A percentile compares a stretch with the other conserved stretches of the same genome.
phyloP scores from a whole-genome alignment of 2,888 invertebrate species.

The Leptinotarsa rubiginosa region DNA sequence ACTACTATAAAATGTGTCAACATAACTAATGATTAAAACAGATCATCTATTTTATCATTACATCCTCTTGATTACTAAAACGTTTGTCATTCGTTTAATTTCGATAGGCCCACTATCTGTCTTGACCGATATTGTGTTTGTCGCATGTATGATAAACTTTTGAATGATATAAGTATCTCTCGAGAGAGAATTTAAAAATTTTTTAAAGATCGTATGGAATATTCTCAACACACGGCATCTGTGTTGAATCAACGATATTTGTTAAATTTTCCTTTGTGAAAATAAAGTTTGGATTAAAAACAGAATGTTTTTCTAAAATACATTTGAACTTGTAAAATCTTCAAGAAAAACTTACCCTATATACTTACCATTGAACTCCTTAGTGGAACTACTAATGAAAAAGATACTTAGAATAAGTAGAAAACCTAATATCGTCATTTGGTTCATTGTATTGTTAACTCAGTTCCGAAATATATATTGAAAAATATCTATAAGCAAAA shows the following conservation, averaged over 20 bases:
- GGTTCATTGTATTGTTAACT: slow-evolving; percentile 20
- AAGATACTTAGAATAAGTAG: slow-evolving; percentile 27
- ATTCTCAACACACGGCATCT: neutral
- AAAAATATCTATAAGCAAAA: slow-evolving; percentile 29
- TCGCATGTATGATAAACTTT: slow-evolving; percentile 17
- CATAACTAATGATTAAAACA: slow-evolving; percentile 28
- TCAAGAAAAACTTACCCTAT: slow-evolving; percentile 2
- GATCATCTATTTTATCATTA: slow-evolving; percentile 15
- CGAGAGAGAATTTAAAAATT: neutral
- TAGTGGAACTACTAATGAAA: slow-evolving; percentile 29
- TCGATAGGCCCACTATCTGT: slow-evolving; percentile 20
- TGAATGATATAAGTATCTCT: neutral
- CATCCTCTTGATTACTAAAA: slow-evolving; percentile 24
- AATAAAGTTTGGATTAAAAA: neutral
- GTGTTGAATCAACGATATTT: too few relatives aligned
- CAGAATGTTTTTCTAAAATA: slow-evolving; percentile 22
- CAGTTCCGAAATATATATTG: slow-evolving; percentile 27
- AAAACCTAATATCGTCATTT: slow-evolving; percentile 29
- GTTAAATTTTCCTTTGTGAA: too few relatives aligned
- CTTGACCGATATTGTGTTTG: slow-evolving; percentile 11
- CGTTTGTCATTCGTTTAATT: slow-evolving; percentile 15
- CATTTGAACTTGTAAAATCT: slow-evolving; percentile 23
- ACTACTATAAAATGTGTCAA: neutral
- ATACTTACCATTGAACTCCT: slow-evolving; percentile 44
- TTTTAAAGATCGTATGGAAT: too few relatives aligned